Percentiles rank a stretch among this genome's conserved stretches.
Evolutionary conservation across 2,797 vertebrate genomes (phyloP).

Genomic region (Podarcis siculus): DNA sequence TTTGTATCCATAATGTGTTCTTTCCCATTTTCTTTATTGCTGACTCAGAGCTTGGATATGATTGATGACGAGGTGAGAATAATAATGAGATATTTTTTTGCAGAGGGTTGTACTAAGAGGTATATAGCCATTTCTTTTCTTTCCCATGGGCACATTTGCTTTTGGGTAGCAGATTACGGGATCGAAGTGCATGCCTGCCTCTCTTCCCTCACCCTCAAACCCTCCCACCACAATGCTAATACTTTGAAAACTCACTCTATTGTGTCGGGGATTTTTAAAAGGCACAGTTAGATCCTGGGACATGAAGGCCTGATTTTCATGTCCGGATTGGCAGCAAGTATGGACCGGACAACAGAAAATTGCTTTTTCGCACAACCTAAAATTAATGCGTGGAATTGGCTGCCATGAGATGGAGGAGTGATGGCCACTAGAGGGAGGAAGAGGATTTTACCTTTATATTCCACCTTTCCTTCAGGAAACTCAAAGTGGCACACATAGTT

Average conservation of each 20-base stretch:
- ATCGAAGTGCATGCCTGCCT: neutral
- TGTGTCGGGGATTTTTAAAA: slow-evolving; percentile 11
- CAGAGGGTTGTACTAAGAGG: neutral
- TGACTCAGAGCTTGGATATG: slow-evolving; percentile 96
- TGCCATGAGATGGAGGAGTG: neutral
- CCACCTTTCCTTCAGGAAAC: no score
- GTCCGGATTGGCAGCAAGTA: slow-evolving; percentile 12
- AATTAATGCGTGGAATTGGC: neutral
- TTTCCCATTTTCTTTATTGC: slow-evolving; percentile 79
- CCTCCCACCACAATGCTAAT: neutral
- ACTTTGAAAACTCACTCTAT: slow-evolving; percentile 19
- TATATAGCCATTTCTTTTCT: neutral
- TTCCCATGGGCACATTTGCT: slow-evolving; percentile 10
- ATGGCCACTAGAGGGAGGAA: no score
- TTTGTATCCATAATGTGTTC: slow-evolving; percentile 76
- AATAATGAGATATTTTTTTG: slow-evolving; percentile 30
- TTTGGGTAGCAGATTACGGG: neutral
- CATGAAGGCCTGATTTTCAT: neutral
- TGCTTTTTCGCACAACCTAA: neutral
- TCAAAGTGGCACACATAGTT: no score
- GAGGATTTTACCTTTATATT: no score
- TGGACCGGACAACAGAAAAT: neutral
- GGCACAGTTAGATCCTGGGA: neutral
- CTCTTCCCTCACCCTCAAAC: neutral
- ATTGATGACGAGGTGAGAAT: slow-evolving; percentile 98